These are phyloP conservation scores for Thumatha senex DNA, from an alignment of 2,888 invertebrate species.

Conservation along the genomic window DNA sequence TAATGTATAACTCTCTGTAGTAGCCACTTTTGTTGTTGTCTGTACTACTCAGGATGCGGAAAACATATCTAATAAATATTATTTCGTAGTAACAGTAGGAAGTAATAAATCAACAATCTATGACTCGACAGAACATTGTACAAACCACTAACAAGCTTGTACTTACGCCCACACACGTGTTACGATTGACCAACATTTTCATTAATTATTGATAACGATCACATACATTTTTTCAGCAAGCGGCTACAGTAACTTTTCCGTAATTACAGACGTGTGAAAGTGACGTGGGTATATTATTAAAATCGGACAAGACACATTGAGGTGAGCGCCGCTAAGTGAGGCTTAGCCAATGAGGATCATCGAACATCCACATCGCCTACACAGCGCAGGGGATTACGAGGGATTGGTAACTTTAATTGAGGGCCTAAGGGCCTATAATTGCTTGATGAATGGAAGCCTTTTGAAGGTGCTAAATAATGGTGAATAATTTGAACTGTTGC, in stretches of 20 bases:
- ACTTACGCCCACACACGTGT: not conserved
- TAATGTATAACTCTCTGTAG: too few species aligned
- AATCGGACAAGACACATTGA: conserved; percentile 45
- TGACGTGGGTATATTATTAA: conserved; percentile 45
- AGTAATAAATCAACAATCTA: not conserved
- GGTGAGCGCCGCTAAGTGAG: conserved; percentile 36
- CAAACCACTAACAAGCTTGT: not conserved
- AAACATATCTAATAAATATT: not conserved
- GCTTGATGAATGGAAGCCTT: conserved; percentile 6
- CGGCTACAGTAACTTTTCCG: conserved; percentile 19
- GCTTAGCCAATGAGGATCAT: conserved; percentile 32
- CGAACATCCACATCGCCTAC: conserved; percentile 32
- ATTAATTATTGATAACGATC: not conserved
- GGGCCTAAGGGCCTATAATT: conserved; percentile 15
- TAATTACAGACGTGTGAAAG: conserved; percentile 37
- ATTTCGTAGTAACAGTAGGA: not conserved
- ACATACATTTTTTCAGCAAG: conserved; percentile 7
- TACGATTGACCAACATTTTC: not conserved
- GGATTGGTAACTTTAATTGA: conserved; percentile 20
- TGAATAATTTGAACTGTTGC: conserved; percentile 21
- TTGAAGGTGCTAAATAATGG: conserved; percentile 14
- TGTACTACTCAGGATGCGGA: not conserved
- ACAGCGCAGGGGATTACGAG: conserved; percentile 12
- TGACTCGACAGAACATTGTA: not conserved
- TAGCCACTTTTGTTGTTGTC: not conserved